These are phyloP conservation scores for Notolepis coatsorum DNA, from an alignment of 2,797 vertebrate species.

Conservation along the genomic window DNA sequence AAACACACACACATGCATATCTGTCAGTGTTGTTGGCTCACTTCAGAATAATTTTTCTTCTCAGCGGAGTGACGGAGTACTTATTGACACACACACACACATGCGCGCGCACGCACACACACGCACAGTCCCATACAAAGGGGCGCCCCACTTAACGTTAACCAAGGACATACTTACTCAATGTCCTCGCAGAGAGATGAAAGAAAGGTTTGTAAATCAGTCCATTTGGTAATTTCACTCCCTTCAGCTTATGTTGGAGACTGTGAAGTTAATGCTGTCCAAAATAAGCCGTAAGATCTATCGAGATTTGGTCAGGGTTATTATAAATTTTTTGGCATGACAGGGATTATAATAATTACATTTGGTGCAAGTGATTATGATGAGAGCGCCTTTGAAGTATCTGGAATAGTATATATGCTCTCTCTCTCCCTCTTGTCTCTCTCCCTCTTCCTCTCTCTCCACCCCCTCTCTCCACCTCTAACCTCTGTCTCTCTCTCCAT, in stretches of 20 bases:
- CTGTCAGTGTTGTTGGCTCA: neutral
- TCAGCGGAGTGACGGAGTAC: neutral
- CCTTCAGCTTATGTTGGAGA: neutral
- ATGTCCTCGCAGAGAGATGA: too few species aligned
- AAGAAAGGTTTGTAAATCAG: too few species aligned
- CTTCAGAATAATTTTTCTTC: neutral
- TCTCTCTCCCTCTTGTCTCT: neutral
- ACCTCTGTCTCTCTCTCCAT: too few species aligned
- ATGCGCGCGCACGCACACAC: too few species aligned
- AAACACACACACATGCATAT: constrained; percentile 2
- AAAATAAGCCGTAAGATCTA: constrained; percentile 7
- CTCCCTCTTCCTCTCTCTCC: too few species aligned
- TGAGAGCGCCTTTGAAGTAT: constrained; percentile 47
- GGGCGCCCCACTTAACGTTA: constrained; percentile 5
- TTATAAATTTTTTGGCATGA: constrained; percentile 19
- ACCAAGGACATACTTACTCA: neutral
- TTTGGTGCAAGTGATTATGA: constrained; percentile 46
- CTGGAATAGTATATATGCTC: too few species aligned
- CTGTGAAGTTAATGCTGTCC: constrained; percentile 10
- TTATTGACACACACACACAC: neutral
- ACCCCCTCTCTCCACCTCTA: too few species aligned
- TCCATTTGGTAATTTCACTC: neutral
- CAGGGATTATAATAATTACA: constrained; percentile 48
- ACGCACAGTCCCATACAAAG: too few species aligned
- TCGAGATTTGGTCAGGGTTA: constrained; percentile 32